These are phyloP conservation scores for Drosophila takahashii DNA, from an alignment of 1,140 invertebrate genomes.

Conservation along the genomic window DNA sequence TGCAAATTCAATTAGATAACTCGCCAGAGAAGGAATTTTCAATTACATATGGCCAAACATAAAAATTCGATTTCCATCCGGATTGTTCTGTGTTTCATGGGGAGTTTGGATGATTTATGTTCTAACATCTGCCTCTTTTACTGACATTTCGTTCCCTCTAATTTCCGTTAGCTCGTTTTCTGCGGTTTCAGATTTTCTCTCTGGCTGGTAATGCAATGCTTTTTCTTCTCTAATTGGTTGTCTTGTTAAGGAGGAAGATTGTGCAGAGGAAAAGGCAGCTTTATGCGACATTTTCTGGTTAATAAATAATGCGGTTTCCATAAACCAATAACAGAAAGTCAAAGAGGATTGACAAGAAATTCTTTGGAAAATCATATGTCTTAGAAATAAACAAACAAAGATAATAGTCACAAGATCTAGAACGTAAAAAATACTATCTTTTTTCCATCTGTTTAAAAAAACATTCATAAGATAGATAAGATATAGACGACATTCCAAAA, in stretches of 20 bases:
- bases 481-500: background rate
- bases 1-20: conserved; percentile 29
- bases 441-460: too few relatives aligned
- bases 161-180: conserved; percentile 5
- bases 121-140: background rate
- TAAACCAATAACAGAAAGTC: background rate
- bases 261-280: background rate
- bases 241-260: conserved; percentile 4
- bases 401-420: background rate
- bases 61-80: background rate
- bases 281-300: background rate
- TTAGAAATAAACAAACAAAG: background rate
- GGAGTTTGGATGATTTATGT: conserved; percentile 5
- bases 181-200: conserved; percentile 11
- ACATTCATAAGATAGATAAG: conserved; percentile 3
- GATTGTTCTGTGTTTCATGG: background rate
- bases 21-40: conserved; percentile 14
- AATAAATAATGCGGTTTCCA: background rate
- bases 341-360: background rate
- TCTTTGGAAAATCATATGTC: too few relatives aligned
- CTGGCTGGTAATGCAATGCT: conserved; percentile 42
- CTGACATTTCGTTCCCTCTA: background rate
- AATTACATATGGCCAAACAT: conserved; percentile 15
- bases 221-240: conserved; percentile 42
- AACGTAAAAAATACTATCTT: too few relatives aligned